These are phyloP conservation scores for Zeuzera pyrina DNA, from an alignment of 2,888 invertebrate species.

Conservation along the genomic window DNA sequence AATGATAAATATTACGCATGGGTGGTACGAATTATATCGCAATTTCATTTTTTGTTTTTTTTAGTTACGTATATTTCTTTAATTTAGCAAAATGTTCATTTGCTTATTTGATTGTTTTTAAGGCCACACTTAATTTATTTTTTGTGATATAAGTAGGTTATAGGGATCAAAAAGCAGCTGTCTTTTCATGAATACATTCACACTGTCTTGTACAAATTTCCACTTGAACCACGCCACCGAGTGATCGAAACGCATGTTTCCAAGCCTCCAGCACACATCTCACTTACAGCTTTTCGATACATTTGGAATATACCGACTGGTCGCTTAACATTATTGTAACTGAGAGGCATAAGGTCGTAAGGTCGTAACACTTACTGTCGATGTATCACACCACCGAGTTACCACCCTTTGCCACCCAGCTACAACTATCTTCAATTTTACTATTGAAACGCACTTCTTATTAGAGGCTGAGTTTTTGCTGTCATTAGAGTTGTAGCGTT, in stretches of 20 bases:
- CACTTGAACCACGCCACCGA: slow-evolving; percentile 70
- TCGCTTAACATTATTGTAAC: slow-evolving; percentile 60
- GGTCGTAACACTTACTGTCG: slow-evolving; percentile 16
- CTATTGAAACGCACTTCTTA: slow-evolving; percentile 51
- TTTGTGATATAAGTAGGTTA: slow-evolving; percentile 27
- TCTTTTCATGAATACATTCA: slow-evolving; percentile 51
- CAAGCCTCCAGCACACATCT: slow-evolving; percentile 71
- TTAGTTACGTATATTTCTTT: too few relatives aligned
- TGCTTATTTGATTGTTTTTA: too few relatives aligned
- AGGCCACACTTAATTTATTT: too few relatives aligned
- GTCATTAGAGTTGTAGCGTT: slow-evolving; percentile 59
- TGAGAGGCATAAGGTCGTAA: slow-evolving; percentile 65
- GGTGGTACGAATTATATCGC: too few relatives aligned
- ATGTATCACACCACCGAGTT: slow-evolving; percentile 26
- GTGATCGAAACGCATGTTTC: slow-evolving; percentile 71
- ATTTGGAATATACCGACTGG: slow-evolving; percentile 49
- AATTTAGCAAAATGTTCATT: too few relatives aligned
- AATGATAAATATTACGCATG: too few relatives aligned
- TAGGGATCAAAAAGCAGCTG: slow-evolving; percentile 30
- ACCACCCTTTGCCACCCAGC: slow-evolving; percentile 66
- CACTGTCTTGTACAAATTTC: background rate
- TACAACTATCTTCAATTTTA: slow-evolving; percentile 52
- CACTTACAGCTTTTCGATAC: slow-evolving; percentile 70
- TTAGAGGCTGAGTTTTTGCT: slow-evolving; percentile 67
- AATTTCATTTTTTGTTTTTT: too few relatives aligned